Base-by-base conservation (phyloP, 2,888 invertebrate genomes). In the Scaptomyza reducta region DNA sequence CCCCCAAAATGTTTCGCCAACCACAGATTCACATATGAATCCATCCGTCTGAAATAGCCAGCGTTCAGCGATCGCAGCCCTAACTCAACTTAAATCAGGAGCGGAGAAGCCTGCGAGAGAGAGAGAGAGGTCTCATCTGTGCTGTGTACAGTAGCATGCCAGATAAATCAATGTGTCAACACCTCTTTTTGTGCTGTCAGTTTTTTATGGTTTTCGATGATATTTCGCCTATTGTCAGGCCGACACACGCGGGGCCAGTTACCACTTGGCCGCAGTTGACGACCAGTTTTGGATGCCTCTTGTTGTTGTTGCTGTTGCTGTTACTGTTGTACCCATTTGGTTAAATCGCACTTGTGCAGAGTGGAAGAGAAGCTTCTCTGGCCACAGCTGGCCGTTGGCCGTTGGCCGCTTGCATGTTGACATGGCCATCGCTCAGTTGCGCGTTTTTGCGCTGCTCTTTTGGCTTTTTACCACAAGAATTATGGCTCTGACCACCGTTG, bases 151-250 rank as follows among this genome's bases (percentile, higher is more conserved):
- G 90, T 90, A 90, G 89, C 90, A 89, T 90, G 89, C 88, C 89
- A 91, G 91, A 91, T 91, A 91, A 91, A 91, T 91, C 91, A 91
- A 91, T 88, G 91, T 91, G 91, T 91, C 91, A 91, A 91, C 91
- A 91, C 91, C 91, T 91, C 90, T 91, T 90, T 90, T 90, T 90
- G 90, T 90, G 87, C 90, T 91, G 91, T 91, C 90, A 91, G 88
- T 89, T 90, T 90, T 84, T 91, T 90, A 89, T 90, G 90, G 88
- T 86, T 89, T 88, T 87, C 87, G 87, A 90, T 89, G 90, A 89
- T 90, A 89, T 89, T 89, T 89, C 87, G 88, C 87, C 90, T 90
- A 90, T 90, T 90, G 90, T 90, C 88, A 88, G 79, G 70, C 68
- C 79, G 61, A 62, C 83, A 77, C 59, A 74, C 74, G 86, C 75